Percentiles rank a stretch among this genome's conserved stretches.
Evolutionary conservation across 2,888 invertebrate species (phyloP).

Genomic region (Rhimphoctona megacephalus): DNA sequence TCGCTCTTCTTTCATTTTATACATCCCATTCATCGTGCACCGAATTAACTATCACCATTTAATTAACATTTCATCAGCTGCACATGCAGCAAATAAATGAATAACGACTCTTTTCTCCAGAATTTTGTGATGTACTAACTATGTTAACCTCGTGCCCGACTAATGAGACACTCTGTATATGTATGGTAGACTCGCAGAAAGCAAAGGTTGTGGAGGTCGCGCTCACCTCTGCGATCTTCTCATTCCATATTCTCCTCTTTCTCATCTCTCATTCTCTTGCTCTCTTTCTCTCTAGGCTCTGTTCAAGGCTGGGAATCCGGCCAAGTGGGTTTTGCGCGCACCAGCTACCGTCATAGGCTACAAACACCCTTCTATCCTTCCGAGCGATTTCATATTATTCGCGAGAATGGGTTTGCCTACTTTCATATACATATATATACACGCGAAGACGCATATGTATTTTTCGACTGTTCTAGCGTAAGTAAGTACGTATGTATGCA

Average conservation of each 20-base stretch:
- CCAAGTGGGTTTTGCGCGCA: slow-evolving; percentile 77
- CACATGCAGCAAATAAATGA: neutral
- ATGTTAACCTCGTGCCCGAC: neutral
- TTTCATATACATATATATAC: neutral
- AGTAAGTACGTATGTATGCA: neutral
- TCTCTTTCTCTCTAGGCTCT: slow-evolving; percentile 19
- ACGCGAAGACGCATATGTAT: slow-evolving; percentile 10
- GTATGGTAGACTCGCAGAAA: slow-evolving; percentile 11
- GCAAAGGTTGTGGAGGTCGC: slow-evolving; percentile 48
- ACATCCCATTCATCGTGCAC: neutral
- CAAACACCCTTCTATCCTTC: slow-evolving; percentile 64
- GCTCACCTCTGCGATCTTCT: slow-evolving; percentile 46
- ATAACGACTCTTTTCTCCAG: slow-evolving; percentile 4
- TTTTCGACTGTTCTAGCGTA: slow-evolving; percentile 14
- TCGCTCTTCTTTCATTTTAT: neutral
- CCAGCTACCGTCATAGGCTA: slow-evolving; percentile 43
- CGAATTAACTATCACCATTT: neutral
- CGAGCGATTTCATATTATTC: slow-evolving; percentile 71
- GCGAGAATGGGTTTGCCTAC: slow-evolving; percentile 21
- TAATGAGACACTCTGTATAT: slow-evolving; percentile 12
- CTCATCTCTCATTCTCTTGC: slow-evolving; percentile 6
- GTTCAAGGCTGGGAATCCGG: slow-evolving; percentile 75
- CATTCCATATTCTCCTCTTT: slow-evolving; percentile 41
- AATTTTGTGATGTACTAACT: neutral
- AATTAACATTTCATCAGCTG: slow-evolving; percentile 2